Evolutionary conservation across 2,888 invertebrate genomes (phyloP).

Genomic region (Noctua pronuba): DNA sequence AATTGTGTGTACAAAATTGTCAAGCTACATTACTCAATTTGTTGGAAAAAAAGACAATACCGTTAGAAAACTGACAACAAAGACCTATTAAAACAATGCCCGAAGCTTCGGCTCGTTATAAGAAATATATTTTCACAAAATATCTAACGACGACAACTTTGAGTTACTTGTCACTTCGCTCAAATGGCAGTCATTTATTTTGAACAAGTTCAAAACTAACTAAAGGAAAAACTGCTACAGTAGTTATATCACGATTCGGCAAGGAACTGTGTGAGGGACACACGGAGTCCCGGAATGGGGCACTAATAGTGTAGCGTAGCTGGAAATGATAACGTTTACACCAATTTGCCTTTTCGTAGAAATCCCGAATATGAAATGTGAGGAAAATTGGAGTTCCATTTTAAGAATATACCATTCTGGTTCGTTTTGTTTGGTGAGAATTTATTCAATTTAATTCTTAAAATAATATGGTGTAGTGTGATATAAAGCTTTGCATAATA

Average conservation of each 20-base stretch:
- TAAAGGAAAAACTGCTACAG: conserved; percentile 79
- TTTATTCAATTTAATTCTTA: background rate
- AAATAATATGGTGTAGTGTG: background rate
- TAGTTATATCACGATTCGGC: conserved; percentile 79
- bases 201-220: conserved; percentile 83
- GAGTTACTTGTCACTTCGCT: conserved; percentile 80
- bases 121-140: conserved; percentile 72
- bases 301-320: conserved; percentile 8
- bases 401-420: background rate
- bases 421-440: background rate
- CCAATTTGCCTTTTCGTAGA: background rate
- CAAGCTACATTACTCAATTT: conserved; percentile 61
- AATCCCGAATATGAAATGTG: background rate
- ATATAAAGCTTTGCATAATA: background rate
- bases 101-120: conserved; percentile 67
- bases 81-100: conserved; percentile 73
- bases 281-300: conserved; percentile 43
- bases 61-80: conserved; percentile 67
- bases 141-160: conserved; percentile 79
- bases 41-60: conserved; percentile 63
- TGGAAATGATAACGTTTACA: background rate
- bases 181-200: conserved; percentile 85
- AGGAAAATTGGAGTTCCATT: background rate
- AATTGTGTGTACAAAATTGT: background rate
- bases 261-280: conserved; percentile 62